Base-by-base conservation (phyloP, 2,113 vertebrate genomes). In the Lucifuga dentata region DNA sequence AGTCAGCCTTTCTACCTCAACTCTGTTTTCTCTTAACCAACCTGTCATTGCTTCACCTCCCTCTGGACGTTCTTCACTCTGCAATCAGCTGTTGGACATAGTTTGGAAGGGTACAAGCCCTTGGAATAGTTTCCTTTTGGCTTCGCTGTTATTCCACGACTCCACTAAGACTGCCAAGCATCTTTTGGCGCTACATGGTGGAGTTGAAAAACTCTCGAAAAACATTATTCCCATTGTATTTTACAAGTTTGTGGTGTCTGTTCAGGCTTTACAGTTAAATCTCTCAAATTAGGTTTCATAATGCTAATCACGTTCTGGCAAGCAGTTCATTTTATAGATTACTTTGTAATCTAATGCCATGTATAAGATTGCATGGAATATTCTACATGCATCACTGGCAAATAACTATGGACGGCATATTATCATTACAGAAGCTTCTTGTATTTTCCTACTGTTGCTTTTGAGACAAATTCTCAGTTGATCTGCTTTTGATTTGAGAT, bases 81-180 rank as follows among this genome's bases (percentile, higher is more conserved):
- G 36, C 79, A 74, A 43, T 68, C 73, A 66, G 58, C 45, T 61
- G 13, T 57, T 55, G 55, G 66, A 82, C 65, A 46, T 57, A 41
- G 35, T 65, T 74, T 49, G 36, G 12, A 74, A 64, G 58, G 60
- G 60, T 73, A 32, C 59, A 66, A 69, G 32, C 55, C 45, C 56
- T 73, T 72, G 9, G 46, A 70, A 76, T 66, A 13, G 15, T 65
- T 71, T 68, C 55, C 56, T 43, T 71, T 70, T 64, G 57, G 10
- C 60, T 66, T 60, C 26, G 43, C 50, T 4, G 56, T 40, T 20
- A 40, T 26, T 24, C 45, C 44, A 24, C 35, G n/a, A 61, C 60
- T 74, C 58, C 40, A 13, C 41, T 35, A 21, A 43, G 48, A 55
- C 51, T 45, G 32, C 53, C 51, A 57, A 65, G 16, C 58, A 60